Evolutionary conservation across 2,888 invertebrate genomes (phyloP), one percentile per base, ranked within the genome.

Genomic region (Venusia cambrica): DNA sequence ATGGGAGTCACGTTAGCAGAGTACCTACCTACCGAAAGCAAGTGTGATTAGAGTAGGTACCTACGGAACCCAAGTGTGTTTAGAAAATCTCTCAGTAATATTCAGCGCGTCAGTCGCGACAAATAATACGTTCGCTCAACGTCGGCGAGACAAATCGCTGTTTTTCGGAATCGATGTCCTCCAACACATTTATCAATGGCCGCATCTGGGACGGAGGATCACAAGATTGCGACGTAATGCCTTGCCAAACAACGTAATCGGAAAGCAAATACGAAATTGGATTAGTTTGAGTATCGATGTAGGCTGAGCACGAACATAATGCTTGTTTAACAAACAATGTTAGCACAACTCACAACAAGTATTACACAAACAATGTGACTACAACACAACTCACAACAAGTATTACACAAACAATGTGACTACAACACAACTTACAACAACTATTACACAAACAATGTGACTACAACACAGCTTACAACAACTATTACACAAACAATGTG

Each of bases 71-170:
- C 14, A 10, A 17, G 21, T 24, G 21, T 11, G 24, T 33, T 11
- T 26, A 7, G 6, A 8, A 15, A 16, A 12, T n/a, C 16, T 28
- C 25, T 37, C 5, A n/a, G 33, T 25, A 16, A 7, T 15, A 15
- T 14, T 26, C 14, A 12, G 18, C 12, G 22, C 15, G 33, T 26
- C 33, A 30, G 21, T 30, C 18, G 12, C 30, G 40, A 40, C 34
- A 40, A 31, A 34, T 36, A 32, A 38, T 20, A 28, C 46, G 33
- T 33, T 46, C 42, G 37, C 42, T 42, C 42, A 46, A 37, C 33
- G 46, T 46, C 46, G 24, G 1, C 18, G 39, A 42, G 34, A 46
- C 37, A 42, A 46, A 46, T 42, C 11, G 46, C 14, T 33, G 36
- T 28, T 39, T 29, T 37, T 30, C 32, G 31, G 38, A n/a, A 38